phyloP scores from a whole-genome alignment of 2,113 vertebrate species.

The Tetraodon nigroviridis region DNA sequence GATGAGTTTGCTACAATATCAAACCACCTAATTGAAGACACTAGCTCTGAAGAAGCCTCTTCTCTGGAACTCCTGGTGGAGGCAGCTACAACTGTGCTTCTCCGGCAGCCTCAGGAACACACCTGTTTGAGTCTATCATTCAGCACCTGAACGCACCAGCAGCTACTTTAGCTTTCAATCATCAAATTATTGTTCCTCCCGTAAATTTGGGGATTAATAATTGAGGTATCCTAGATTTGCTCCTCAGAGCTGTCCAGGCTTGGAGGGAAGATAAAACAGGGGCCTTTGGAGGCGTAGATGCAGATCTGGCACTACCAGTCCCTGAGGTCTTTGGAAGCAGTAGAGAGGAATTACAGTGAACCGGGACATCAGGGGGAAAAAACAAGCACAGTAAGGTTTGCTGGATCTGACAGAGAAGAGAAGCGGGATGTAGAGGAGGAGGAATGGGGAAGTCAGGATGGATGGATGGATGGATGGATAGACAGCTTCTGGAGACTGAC shows the following conservation, averaged over 20 bases:
- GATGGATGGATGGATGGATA: conserved; percentile 25
- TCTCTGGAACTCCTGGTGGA: too few species aligned
- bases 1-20: too few species aligned
- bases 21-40: too few species aligned
- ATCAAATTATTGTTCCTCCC: conserved; percentile 62
- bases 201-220: conserved; percentile 72
- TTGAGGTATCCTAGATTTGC: conserved; percentile 58
- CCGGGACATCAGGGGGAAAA: conserved; percentile 50
- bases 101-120: conserved; percentile 6
- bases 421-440: conserved; percentile 48
- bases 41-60: too few species aligned
- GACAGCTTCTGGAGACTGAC: conserved; percentile 48
- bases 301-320: conserved; percentile 65
- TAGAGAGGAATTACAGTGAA: conserved; percentile 69
- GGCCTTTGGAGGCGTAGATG: conserved; percentile 66
- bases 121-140: conserved; percentile 20
- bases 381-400: conserved; percentile 63
- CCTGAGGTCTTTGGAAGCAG: conserved; percentile 72
- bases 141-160: conserved; percentile 48
- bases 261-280: conserved; percentile 61
- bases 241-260: conserved; percentile 55
- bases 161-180: conserved; percentile 48
- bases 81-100: not conserved
- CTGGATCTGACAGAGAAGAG: conserved; percentile 41
- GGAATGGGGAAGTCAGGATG: conserved; percentile 35